phyloP scores from a whole-genome alignment of 2,888 invertebrate genomes.

The Rhynchonema sp. region DNA sequence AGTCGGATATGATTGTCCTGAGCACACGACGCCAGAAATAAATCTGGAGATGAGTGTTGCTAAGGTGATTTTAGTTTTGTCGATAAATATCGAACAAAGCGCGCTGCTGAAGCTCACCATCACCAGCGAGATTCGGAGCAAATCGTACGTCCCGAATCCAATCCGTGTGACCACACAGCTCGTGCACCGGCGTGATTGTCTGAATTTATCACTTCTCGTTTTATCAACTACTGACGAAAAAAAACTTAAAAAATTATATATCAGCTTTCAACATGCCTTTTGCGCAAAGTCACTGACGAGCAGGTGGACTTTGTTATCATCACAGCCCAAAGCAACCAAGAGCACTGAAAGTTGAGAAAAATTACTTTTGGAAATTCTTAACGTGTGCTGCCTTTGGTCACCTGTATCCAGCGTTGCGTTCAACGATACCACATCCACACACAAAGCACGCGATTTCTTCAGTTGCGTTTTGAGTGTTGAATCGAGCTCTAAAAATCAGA shows the following conservation, averaged over 20 bases:
- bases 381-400: too few relatives aligned
- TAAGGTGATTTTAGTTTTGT: too few relatives aligned
- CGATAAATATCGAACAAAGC: too few relatives aligned
- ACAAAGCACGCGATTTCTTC: too few relatives aligned
- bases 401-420: too few relatives aligned
- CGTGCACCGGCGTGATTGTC: constrained; percentile 9
- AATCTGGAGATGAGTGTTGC: too few relatives aligned
- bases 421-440: too few relatives aligned
- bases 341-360: neutral
- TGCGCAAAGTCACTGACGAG: neutral
- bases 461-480: too few relatives aligned
- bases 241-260: neutral
- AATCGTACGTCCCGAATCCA: constrained; percentile 18
- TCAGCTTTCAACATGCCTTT: neutral
- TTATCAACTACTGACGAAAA: neutral
- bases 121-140: too few relatives aligned
- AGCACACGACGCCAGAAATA: neutral
- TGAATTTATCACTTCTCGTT: neutral
- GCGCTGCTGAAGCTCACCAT: too few relatives aligned
- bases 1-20: neutral
- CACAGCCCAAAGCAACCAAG: neutral
- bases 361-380: too few relatives aligned
- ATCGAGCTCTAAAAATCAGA: too few relatives aligned
- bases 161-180: constrained; percentile 14
- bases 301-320: neutral